Conservation (phyloP, 2,113 vertebrate species). For the Rostratula benghalensis region DNA sequence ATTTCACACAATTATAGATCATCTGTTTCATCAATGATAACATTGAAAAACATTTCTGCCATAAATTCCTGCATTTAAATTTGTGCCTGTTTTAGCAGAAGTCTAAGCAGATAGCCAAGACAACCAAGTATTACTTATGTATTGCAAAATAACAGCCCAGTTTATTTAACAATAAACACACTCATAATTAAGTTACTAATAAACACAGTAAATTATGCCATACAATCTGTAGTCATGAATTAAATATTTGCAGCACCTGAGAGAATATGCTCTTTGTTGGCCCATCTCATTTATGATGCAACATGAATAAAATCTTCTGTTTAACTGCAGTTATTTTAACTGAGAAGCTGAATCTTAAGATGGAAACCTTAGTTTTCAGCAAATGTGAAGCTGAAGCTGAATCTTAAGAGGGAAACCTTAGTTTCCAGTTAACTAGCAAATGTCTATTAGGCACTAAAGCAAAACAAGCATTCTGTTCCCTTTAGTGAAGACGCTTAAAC, state of each 20-base stretch:
- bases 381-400: no score
- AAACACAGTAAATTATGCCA: neutral
- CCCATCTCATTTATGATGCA: neutral
- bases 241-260: neutral
- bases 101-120: neutral
- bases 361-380: neutral
- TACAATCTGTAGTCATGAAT: neutral
- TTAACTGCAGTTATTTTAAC: neutral
- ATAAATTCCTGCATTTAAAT: neutral
- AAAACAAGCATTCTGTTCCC: constrained; percentile 13
- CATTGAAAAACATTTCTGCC: neutral
- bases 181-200: neutral
- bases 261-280: neutral
- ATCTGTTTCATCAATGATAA: neutral
- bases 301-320: neutral
- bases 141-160: neutral
- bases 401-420: no score
- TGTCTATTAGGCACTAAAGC: neutral
- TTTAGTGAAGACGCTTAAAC: neutral
- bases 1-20: neutral
- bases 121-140: neutral
- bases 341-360: neutral
- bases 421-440: neutral
- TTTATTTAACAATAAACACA: neutral
- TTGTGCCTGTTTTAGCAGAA: neutral